phyloP scores from a whole-genome alignment of 2,113 vertebrate species.

The Telmatochromis sp. region DNA sequence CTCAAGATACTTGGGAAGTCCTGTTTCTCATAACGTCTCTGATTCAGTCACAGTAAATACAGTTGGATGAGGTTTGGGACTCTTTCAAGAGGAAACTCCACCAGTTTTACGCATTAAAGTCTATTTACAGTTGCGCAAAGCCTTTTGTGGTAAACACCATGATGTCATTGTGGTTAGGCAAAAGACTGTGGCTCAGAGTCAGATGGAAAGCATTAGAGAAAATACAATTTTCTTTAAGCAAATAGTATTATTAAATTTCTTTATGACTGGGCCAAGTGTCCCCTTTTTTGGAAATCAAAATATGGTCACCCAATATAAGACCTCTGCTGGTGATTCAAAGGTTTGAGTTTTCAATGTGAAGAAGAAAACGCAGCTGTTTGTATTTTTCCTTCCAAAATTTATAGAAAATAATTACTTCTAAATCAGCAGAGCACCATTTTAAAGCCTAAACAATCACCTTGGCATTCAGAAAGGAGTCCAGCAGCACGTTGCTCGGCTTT shows the following conservation, averaged over 20 bases:
- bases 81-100: not conserved
- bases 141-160: not conserved
- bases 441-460: conserved; percentile 49
- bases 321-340: not conserved
- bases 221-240: not conserved
- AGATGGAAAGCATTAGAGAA: not conserved
- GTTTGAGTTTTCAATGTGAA: not conserved
- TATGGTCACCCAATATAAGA: not conserved
- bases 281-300: not conserved
- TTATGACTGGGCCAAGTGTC: not conserved
- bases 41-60: not conserved
- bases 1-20: not conserved
- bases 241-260: not conserved
- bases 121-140: not conserved
- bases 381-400: not conserved
- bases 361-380: not conserved
- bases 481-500: conserved; percentile 74
- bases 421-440: not conserved
- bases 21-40: not conserved
- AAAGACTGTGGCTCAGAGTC: not conserved
- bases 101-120: not conserved
- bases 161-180: not conserved
- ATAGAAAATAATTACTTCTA: not conserved
- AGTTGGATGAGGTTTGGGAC: not conserved
- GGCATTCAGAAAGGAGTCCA: conserved; percentile 57